Base-by-base conservation (phyloP, 2,113 vertebrate genomes). In the Phaethon lepturus region DNA sequence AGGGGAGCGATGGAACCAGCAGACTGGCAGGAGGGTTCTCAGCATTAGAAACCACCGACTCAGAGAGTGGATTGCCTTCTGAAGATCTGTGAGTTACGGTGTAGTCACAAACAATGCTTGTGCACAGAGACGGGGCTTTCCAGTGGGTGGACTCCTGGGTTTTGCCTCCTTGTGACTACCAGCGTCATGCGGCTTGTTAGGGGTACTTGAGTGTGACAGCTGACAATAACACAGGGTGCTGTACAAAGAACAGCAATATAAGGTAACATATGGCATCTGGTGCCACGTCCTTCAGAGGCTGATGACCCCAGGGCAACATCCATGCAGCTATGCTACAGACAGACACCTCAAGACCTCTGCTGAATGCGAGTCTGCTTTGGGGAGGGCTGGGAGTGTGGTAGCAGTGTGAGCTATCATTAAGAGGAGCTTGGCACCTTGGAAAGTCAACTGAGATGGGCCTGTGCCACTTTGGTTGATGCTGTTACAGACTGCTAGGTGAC, bases 1-100 rank as follows among this genome's bases (percentile, higher is more conserved):
- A 95, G 67, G 67, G 71, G 59, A 76, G 47, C 4, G 6, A 93
- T 92, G 69, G 80, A 95, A 91, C 69, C 69, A 94, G 89, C 74
- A 93, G 90, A 79, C 97, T 95, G 91, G 87, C 84, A 91, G 75
- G 47, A 90, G 76, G 77, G 71, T 59, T 83, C 11, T 24, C 88
- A 69, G 79, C 64, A 84, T 68, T 81, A 84, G 79, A 81, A 86
- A 96, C 86, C 55, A 79, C 4, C 5, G 1, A 68, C 90, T 91
- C 84, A 91, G 18, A 60, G 47, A 26, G 10, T n/a, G 25, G 74
- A 56, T 85, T 0, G 1, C 53, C 50, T 91, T 75, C 90, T 68
- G 82, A 91, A 86, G 84, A 60, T 42, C 87, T 79, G 45, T 62
- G 90, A 91, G 53, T 56, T 85, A 22, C 4, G 4, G 35, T 29